phyloP scores from a whole-genome alignment of 2,888 invertebrate species.

The Norana najaformis region DNA sequence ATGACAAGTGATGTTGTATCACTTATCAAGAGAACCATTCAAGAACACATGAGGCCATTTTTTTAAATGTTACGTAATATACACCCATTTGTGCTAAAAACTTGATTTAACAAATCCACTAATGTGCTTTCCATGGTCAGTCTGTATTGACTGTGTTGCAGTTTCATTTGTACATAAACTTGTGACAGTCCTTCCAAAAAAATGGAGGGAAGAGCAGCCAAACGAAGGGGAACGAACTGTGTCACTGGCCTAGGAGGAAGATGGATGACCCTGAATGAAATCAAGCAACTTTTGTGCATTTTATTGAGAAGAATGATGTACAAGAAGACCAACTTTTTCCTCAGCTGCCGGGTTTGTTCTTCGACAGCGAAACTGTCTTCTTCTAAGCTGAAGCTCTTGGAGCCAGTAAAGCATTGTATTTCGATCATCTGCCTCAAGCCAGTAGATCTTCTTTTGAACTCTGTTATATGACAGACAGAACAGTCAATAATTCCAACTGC shows the following conservation, averaged over 20 bases:
- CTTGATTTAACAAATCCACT: background rate
- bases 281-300: background rate
- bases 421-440: conserved; percentile 60
- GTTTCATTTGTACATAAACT: background rate
- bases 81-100: background rate
- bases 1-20: background rate
- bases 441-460: conserved; percentile 49
- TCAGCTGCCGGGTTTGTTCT: background rate
- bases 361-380: conserved; percentile 54
- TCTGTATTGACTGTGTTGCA: background rate
- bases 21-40: background rate
- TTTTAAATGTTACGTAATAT: background rate
- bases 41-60: background rate
- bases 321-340: background rate
- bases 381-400: conserved; percentile 61
- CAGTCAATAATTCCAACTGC: background rate
- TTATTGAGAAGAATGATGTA: background rate
- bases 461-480: background rate
- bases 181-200: background rate
- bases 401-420: conserved; percentile 63
- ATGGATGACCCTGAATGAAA: background rate
- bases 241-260: too few relatives aligned
- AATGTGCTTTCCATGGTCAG: background rate
- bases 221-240: too few relatives aligned
- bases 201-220: background rate